Evolutionary conservation across 2,888 invertebrate species (phyloP).

Genomic region (Bombylius major): DNA sequence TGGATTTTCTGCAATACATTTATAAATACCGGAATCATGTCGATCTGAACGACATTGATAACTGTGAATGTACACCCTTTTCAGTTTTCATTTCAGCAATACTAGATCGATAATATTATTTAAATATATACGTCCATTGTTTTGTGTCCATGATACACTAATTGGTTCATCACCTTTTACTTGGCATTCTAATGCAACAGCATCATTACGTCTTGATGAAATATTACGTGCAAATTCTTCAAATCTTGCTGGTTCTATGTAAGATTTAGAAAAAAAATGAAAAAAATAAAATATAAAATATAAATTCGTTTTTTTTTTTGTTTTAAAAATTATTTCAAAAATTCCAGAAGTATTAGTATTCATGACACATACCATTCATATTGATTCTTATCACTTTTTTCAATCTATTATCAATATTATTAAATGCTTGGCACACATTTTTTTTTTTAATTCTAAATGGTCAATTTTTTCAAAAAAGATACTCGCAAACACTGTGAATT

Average conservation of each 20-base stretch:
- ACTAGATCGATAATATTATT: conserved; percentile 58
- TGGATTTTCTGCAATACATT: conserved; percentile 61
- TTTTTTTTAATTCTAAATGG: too few species aligned
- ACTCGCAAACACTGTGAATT: too few species aligned
- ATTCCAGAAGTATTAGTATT: not conserved
- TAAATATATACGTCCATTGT: conserved; percentile 56
- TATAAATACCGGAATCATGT: conserved; percentile 62
- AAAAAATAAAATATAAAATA: not conserved
- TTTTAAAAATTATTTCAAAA: not conserved
- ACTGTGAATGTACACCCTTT: conserved; percentile 57
- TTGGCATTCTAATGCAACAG: conserved; percentile 62
- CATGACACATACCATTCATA: conserved; percentile 54
- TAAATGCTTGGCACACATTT: conserved; percentile 74
- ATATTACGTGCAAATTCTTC: conserved; percentile 63
- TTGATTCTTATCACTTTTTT: conserved; percentile 69
- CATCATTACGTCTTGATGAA: conserved; percentile 62
- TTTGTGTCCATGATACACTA: conserved; percentile 67
- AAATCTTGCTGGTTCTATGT: conserved; percentile 62
- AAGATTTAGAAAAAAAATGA: not conserved
- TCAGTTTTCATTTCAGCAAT: conserved; percentile 62
- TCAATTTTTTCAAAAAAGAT: too few species aligned
- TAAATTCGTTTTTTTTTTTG: too few species aligned
- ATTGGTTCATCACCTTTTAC: conserved; percentile 76
- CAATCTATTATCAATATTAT: conserved; percentile 72
- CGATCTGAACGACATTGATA: conserved; percentile 60